These are phyloP conservation scores for Prinia subflava DNA, from an alignment of 2,113 vertebrate genomes.

Conservation along the genomic window DNA sequence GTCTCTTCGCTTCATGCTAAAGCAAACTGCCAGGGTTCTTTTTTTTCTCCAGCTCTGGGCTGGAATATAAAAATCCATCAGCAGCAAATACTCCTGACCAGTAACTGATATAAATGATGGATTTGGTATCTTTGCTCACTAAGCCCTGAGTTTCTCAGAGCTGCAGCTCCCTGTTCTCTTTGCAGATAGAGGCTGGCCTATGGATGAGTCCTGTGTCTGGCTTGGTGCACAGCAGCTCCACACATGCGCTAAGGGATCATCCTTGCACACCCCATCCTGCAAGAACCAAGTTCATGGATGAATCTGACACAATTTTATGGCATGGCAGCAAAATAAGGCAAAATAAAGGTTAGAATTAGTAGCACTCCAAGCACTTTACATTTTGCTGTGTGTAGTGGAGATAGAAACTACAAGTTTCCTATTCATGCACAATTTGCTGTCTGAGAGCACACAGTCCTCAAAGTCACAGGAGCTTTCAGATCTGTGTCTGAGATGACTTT, in stretches of 20 bases:
- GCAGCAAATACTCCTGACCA: neutral
- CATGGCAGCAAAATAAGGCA: neutral
- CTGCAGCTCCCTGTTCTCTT: neutral
- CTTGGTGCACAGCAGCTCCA: neutral
- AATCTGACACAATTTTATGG: rapidly evolving
- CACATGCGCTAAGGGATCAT: neutral
- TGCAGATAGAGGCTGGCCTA: neutral
- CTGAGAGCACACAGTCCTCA: rapidly evolving
- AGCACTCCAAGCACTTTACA: neutral
- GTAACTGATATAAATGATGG: neutral
- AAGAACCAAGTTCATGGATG: neutral
- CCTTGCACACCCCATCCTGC: neutral
- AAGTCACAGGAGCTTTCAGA: rapidly evolving
- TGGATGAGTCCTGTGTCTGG: neutral
- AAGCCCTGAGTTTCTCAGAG: neutral
- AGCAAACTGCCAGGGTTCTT: no score
- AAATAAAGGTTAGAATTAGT: neutral
- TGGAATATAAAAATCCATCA: no score
- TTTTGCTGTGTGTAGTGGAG: neutral
- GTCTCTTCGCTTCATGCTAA: no score
- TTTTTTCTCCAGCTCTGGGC: no score
- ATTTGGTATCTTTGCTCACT: neutral
- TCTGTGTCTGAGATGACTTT: no score
- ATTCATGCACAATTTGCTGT: neutral
- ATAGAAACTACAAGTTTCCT: neutral